phyloP scores from a whole-genome alignment of 2,797 vertebrate genomes.

The Odontamblyopus rebecca region DNA sequence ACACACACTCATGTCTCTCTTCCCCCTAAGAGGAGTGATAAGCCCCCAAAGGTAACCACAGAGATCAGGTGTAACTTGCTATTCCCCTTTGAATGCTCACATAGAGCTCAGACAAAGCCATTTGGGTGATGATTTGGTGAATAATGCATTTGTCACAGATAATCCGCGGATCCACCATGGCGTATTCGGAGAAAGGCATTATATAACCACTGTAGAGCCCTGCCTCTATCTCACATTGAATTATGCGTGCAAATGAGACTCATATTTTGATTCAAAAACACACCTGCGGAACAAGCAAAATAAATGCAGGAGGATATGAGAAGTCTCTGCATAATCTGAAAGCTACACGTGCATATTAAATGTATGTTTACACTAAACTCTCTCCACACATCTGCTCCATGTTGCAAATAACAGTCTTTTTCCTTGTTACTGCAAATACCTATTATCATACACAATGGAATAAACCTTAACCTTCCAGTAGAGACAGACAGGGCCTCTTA shows the following conservation, averaged over 20 bases:
- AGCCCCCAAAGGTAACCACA: slow-evolving; percentile 45
- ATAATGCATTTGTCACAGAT: slow-evolving; percentile 65
- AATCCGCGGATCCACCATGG: slow-evolving; percentile 65
- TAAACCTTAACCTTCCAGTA: not conserved
- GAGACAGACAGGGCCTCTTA: too few relatives aligned
- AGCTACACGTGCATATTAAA: slow-evolving; percentile 54
- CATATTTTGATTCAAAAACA: slow-evolving; percentile 58
- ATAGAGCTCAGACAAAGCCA: slow-evolving; percentile 54
- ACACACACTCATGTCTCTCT: slow-evolving; percentile 55
- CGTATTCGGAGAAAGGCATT: slow-evolving; percentile 59
- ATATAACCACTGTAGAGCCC: slow-evolving; percentile 54
- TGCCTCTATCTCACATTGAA: slow-evolving; percentile 51
- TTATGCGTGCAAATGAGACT: slow-evolving; percentile 63
- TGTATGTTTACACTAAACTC: slow-evolving; percentile 53
- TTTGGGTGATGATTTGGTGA: slow-evolving; percentile 69
- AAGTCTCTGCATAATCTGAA: slow-evolving; percentile 27
- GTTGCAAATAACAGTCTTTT: not conserved
- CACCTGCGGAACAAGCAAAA: slow-evolving; percentile 57
- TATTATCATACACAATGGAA: not conserved
- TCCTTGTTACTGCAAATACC: not conserved
- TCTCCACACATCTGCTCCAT: not conserved
- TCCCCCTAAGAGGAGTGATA: slow-evolving; percentile 62
- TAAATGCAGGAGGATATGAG: slow-evolving; percentile 47
- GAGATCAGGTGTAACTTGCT: slow-evolving; percentile 49
- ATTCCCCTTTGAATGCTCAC: slow-evolving; percentile 58